Evolutionary conservation across 2,113 vertebrate genomes (phyloP), one percentile per base, ranked within the genome.

Genomic region (Myotis brandtii): DNA sequence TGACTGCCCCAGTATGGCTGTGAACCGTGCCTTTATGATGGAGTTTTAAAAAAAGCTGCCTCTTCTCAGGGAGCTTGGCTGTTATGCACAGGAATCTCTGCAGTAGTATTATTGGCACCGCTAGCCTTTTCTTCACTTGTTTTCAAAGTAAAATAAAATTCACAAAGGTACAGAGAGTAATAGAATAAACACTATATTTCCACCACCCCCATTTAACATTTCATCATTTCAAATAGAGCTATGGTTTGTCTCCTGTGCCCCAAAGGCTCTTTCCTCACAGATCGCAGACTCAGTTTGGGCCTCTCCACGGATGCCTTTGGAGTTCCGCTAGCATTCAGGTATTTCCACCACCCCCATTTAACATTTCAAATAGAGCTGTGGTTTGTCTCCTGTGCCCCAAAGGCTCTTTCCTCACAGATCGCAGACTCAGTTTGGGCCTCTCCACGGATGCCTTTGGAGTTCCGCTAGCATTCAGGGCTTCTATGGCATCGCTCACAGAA

Each of bases 111-210:
- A 6, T 66, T 1, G n/a, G 17, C 12, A 23, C n/a, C 4, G 14
- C 50, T 89, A 27, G 32, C 6, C 48, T 67, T 92, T 75, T 48
- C 23, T 87, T 27, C 20, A n/a, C 46, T 95, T 50, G 5, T 25
- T 95, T 81, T 72, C 90, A 46, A 76, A 64, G 10, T 75, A n/a
- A 82, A 72, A 25, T 83, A 25, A 75, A 84, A 40, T 20, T 83
- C 46, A 59, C 52, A 46, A 40, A 72, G 25, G 13, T 66, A 59
- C 27, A 34, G 48, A 62, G 37, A 79, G 18, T 62, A 70, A 6
- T 48, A 30, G 48, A 25, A 20, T 62, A 90, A 90, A 30, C 62
- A 20, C 30, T 81, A 11, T 14, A 21, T 64, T 94, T 84, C 40
- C 14, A 48, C 25, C 34, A 23, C 32, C 62, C 12, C 2, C 14